Evolutionary conservation across 2,113 vertebrate genomes (phyloP).

Genomic region (Heloderma charlesbogerti): DNA sequence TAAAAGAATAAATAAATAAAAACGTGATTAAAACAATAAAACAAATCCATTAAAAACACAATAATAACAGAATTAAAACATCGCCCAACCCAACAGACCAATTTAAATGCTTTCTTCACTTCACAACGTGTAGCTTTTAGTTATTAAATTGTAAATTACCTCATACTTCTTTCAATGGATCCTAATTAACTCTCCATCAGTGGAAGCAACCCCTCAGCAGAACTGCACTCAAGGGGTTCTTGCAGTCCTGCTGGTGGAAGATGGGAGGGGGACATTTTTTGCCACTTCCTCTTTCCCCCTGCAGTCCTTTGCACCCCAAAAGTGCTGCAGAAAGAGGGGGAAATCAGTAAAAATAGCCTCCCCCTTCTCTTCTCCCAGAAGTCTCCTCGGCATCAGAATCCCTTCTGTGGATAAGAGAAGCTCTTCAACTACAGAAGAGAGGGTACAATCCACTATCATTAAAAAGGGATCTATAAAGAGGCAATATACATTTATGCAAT

Average conservation of each 20-base stretch:
- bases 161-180: background rate
- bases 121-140: background rate
- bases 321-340: too few species aligned
- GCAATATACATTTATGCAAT: background rate
- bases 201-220: background rate
- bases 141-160: background rate
- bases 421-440: background rate
- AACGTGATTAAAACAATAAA: too few species aligned
- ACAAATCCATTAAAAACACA: too few species aligned
- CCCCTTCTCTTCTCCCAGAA: background rate
- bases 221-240: too few species aligned
- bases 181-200: background rate
- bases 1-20: too few species aligned
- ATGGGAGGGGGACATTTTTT: background rate
- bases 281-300: background rate
- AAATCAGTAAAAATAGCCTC: background rate
- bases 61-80: too few species aligned
- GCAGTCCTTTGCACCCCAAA: background rate
- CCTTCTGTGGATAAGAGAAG: too few species aligned
- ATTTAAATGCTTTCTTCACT: background rate
- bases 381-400: too few species aligned
- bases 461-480: background rate
- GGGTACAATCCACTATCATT: background rate
- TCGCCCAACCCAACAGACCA: background rate
- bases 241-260: too few species aligned